These are phyloP conservation scores for Dendrolimus punctatus DNA, from an alignment of 1,140 invertebrate species.

Conservation along the genomic window DNA sequence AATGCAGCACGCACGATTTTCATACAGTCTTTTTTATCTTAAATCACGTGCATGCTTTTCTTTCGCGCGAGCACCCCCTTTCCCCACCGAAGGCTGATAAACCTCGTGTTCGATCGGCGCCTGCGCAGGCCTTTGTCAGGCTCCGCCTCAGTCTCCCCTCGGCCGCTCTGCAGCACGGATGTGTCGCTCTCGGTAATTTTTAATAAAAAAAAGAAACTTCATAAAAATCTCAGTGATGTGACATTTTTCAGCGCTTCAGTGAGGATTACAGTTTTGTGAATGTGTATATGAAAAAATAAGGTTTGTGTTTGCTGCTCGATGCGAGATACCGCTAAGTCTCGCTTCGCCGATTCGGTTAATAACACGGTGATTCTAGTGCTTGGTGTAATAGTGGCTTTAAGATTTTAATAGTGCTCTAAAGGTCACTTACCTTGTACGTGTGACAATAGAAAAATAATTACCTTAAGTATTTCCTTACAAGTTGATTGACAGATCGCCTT, in stretches of 20 bases:
- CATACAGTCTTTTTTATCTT: constrained; percentile 38
- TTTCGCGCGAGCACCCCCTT: constrained; percentile 28
- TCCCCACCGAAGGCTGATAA: constrained; percentile 60
- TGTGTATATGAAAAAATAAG: constrained; percentile 17
- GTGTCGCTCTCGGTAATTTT: constrained; percentile 19
- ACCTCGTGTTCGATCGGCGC: constrained; percentile 39
- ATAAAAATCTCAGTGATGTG: constrained; percentile 31
- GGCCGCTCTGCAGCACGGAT: constrained; percentile 25
- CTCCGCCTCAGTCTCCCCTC: constrained; percentile 40
- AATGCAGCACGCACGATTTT: constrained; percentile 25
- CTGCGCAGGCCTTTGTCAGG: constrained; percentile 46
- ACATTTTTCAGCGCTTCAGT: constrained; percentile 21
- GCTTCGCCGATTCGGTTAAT: constrained; percentile 58
- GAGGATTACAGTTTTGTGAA: constrained; percentile 23
- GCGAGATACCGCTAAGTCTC: constrained; percentile 47
- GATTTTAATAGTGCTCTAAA: constrained; percentile 59
- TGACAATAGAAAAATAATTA: constrained; percentile 10
- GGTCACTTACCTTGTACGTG: constrained; percentile 62
- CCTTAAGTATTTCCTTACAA: constrained; percentile 3
- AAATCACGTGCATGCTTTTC: constrained; percentile 57
- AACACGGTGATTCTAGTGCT: constrained; percentile 56
- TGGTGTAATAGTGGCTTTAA: constrained; percentile 53
- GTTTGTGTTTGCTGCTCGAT: constrained; percentile 16
- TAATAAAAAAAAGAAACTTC: constrained; percentile 5
- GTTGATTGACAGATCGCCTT: too few species aligned